These are phyloP conservation scores for Diplosoma virens DNA, from an alignment of 23 tunicate species.

Conservation along the genomic window DNA sequence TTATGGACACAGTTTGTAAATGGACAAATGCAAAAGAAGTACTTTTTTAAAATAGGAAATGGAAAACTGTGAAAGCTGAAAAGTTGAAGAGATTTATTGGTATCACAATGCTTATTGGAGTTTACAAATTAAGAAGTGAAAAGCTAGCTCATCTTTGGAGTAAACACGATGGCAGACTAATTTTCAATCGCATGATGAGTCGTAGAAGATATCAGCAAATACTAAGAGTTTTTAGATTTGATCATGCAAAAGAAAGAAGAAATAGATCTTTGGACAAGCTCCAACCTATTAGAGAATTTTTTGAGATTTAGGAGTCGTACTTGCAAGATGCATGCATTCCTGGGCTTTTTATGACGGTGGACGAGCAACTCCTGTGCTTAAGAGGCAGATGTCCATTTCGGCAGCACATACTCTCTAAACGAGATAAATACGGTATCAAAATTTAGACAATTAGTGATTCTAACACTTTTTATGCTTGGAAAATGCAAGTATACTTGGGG, in stretches of 20 bases:
- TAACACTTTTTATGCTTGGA: not conserved
- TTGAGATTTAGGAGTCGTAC: not conserved
- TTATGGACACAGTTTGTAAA: slow-evolving; percentile 6
- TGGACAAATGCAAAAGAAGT: slow-evolving; percentile 7
- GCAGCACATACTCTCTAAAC: slow-evolving; percentile 18
- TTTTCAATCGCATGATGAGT: slow-evolving; percentile 3
- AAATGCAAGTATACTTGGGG: slow-evolving; percentile 14
- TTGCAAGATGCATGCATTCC: not conserved
- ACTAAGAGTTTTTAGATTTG: not conserved
- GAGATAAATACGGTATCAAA: slow-evolving; percentile 6
- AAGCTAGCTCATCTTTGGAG: not conserved
- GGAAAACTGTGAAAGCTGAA: slow-evolving; percentile 12
- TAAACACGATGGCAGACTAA: slow-evolving; percentile 10
- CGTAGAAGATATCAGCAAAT: slow-evolving; percentile 15
- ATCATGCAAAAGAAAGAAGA: slow-evolving; percentile 16
- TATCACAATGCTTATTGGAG: not conserved
- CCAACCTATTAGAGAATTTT: slow-evolving; percentile 1
- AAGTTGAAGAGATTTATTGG: not conserved
- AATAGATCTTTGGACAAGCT: slow-evolving; percentile 8
- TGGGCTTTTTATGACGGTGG: not conserved
- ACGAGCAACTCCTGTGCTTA: not conserved
- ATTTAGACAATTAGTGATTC: slow-evolving; percentile 9
- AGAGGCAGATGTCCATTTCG: slow-evolving; percentile 1
- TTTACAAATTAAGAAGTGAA: slow-evolving; percentile 9
- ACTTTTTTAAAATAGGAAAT: slow-evolving; percentile 5